Evolutionary conservation across 2,888 invertebrate species (phyloP).

Genomic region (Drosophila prolongata): DNA sequence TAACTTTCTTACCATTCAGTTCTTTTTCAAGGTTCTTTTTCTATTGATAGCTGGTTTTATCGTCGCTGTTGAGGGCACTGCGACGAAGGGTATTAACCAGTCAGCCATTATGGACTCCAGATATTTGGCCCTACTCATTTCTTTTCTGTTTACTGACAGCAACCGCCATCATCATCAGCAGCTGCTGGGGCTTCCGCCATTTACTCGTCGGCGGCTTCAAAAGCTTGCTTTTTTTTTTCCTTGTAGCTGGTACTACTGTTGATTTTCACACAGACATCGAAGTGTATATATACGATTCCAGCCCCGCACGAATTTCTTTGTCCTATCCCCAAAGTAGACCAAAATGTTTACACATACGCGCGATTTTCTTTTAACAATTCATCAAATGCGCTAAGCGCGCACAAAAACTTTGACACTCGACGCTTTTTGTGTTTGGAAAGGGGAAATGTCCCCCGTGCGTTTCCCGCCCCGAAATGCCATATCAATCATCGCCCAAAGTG

Average conservation of each 20-base stretch:
- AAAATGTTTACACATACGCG: constrained; percentile 76
- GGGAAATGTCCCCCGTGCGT: background rate
- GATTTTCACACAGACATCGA: constrained; percentile 25
- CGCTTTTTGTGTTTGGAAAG: constrained; percentile 55
- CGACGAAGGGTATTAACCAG: constrained; percentile 22
- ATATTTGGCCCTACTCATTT: constrained; percentile 5
- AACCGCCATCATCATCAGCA: constrained; percentile 62
- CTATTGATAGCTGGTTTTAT: constrained; percentile 9
- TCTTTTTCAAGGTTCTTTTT: background rate
- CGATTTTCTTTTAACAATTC: constrained; percentile 79
- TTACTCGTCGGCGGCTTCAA: constrained; percentile 41
- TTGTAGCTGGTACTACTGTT: constrained; percentile 23
- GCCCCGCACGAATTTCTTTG: constrained; percentile 26
- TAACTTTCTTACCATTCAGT: too few species aligned
- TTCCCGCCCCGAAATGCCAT: constrained; percentile 45
- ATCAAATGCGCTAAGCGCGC: constrained; percentile 75
- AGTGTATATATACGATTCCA: background rate
- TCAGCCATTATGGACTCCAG: constrained; percentile 1
- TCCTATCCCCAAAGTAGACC: constrained; percentile 45
- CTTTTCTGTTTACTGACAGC: constrained; percentile 60
- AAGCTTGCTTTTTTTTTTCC: constrained; percentile 19
- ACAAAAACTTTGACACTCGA: constrained; percentile 78
- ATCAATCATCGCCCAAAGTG: constrained; percentile 76
- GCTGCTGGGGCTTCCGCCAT: constrained; percentile 51
- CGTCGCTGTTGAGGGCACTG: background rate